A percentile compares a stretch with the other conserved stretches of the same genome.
phyloP scores from a whole-genome alignment of 2,113 vertebrate genomes.

The Sialia sialis region DNA sequence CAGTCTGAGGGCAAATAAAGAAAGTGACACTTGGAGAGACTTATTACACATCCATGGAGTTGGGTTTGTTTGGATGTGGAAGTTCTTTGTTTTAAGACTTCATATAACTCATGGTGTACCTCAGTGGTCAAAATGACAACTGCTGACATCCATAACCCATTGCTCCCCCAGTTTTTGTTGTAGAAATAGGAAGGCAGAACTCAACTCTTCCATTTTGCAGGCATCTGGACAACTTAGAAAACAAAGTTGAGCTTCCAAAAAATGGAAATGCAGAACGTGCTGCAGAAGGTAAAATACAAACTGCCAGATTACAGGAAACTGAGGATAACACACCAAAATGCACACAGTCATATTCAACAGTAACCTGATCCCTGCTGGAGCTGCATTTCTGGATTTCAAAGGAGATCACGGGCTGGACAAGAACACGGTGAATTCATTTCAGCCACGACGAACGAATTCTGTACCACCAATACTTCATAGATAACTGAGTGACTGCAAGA shows the following conservation, averaged over 20 bases:
- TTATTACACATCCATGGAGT: constrained; percentile 24
- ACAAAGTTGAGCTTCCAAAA: neutral
- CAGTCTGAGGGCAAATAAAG: constrained; percentile 69
- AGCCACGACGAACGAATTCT: neutral
- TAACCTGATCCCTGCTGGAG: neutral
- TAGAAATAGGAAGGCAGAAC: neutral
- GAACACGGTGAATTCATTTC: neutral
- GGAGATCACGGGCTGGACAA: neutral
- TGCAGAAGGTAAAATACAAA: neutral
- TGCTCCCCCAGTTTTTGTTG: neutral
- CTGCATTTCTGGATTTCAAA: neutral
- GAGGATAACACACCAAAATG: neutral
- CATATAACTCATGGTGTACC: neutral
- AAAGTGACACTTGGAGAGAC: constrained; percentile 43
- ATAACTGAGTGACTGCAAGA: neutral
- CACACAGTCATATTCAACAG: neutral
- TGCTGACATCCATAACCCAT: neutral
- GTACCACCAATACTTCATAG: neutral
- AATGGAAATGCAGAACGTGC: neutral
- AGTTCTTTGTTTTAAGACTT: neutral
- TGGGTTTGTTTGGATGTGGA: neutral
- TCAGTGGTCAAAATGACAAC: neutral
- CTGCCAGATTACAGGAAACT: neutral
- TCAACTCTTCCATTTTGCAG: neutral
- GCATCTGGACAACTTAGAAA: neutral